phyloP scores from a whole-genome alignment of 2,888 invertebrate species.

The Lacanobia oleracea region DNA sequence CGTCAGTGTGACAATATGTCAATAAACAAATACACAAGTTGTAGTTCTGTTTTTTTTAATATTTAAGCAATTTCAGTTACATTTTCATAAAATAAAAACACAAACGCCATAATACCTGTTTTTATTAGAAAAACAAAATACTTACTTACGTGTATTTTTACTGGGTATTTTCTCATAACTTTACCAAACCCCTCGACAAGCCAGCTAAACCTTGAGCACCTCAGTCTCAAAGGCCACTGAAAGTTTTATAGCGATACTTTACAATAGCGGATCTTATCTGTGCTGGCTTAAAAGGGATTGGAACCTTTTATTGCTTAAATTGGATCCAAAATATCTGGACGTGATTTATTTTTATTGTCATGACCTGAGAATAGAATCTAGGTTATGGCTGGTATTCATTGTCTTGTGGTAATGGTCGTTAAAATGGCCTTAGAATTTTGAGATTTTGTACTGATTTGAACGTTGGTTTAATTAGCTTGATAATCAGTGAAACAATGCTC shows the following conservation, averaged over 20 bases:
- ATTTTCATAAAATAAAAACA: not conserved
- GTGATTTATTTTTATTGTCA: slow-evolving; percentile 46
- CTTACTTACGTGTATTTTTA: not conserved
- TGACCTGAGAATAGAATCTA: slow-evolving; percentile 27
- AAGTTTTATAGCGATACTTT: slow-evolving; percentile 53
- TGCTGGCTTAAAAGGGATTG: slow-evolving; percentile 50
- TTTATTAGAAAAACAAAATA: too few relatives aligned
- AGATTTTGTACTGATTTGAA: not conserved
- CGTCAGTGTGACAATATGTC: too few relatives aligned
- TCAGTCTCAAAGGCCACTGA: slow-evolving; percentile 27
- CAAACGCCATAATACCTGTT: not conserved
- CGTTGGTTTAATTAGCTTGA: not conserved
- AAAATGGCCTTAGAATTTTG: not conserved
- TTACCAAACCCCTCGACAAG: not conserved
- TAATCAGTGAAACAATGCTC: not conserved
- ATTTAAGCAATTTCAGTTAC: not conserved
- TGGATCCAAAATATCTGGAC: slow-evolving; percentile 49
- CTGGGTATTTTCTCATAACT: too few relatives aligned
- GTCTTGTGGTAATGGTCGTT: not conserved
- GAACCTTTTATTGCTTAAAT: slow-evolving; percentile 60
- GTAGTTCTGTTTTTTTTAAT: too few relatives aligned
- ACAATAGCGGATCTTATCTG: slow-evolving; percentile 61
- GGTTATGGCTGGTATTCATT: slow-evolving; percentile 5
- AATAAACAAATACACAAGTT: too few relatives aligned
- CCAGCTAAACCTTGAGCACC: slow-evolving; percentile 29